Conservation (phyloP, 2,113 vertebrate species). For the Colinus virginianus region DNA sequence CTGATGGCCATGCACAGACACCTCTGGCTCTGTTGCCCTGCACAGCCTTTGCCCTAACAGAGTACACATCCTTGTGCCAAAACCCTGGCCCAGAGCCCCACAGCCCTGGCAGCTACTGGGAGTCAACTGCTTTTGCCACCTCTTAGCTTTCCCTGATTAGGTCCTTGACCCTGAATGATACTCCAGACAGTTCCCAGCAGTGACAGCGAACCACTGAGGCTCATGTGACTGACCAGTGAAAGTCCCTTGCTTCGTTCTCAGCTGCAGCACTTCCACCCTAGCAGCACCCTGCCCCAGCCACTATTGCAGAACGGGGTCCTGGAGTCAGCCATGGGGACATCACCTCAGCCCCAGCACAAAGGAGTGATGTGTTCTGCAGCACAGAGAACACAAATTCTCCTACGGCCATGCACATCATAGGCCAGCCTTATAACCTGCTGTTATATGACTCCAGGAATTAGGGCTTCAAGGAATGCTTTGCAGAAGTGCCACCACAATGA, state of each 20-base stretch:
- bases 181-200: background rate
- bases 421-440: background rate
- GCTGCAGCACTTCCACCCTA: background rate
- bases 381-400: accelerated
- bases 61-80: accelerated
- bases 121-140: background rate
- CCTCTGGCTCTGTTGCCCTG: background rate
- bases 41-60: background rate
- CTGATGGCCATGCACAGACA: background rate
- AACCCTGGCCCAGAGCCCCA: background rate
- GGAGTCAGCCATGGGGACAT: accelerated
- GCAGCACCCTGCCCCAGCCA: background rate
- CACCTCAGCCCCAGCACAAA: background rate
- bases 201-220: background rate
- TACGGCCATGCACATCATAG: accelerated
- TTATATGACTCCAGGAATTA: background rate
- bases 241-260: background rate
- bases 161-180: slow-evolving; percentile 17
- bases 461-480: background rate
- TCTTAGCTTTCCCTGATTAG: background rate
- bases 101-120: background rate
- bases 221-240: slow-evolving; percentile 33
- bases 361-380: background rate
- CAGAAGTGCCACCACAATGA: background rate
- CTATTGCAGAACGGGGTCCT: accelerated